phyloP scores from a whole-genome alignment of 2,113 vertebrate species.

The Chauna torquata region DNA sequence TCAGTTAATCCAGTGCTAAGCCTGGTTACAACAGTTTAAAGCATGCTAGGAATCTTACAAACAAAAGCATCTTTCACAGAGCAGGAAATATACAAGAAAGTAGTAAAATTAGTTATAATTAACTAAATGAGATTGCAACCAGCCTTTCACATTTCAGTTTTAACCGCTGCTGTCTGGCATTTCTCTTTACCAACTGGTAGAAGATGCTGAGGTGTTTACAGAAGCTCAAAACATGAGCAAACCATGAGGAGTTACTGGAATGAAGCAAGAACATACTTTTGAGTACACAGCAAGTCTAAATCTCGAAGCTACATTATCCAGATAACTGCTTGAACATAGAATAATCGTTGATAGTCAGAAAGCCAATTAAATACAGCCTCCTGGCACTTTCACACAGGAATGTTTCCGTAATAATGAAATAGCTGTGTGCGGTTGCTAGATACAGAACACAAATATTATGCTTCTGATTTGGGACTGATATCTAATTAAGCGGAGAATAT shows the following conservation, averaged over 20 bases:
- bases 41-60: constrained; percentile 59
- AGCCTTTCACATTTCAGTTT: not conserved
- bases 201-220: constrained; percentile 44
- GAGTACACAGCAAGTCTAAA: constrained; percentile 6
- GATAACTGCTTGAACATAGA: constrained; percentile 11
- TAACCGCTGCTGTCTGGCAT: too few relatives aligned
- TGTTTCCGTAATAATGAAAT: constrained; percentile 1
- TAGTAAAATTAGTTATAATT: constrained; percentile 6
- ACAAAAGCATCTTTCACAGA: constrained; percentile 29
- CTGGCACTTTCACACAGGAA: not conserved
- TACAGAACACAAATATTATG: constrained; percentile 48
- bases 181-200: not conserved
- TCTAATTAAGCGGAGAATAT: not conserved
- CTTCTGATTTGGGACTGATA: not conserved
- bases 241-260: constrained; percentile 3
- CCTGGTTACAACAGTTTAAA: constrained; percentile 6
- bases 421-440: constrained; percentile 1
- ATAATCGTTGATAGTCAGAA: not conserved
- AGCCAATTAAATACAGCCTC: not conserved
- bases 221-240: constrained; percentile 11
- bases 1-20: constrained; percentile 40
- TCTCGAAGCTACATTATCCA: constrained; percentile 36
- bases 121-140: not conserved
- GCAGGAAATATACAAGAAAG: constrained; percentile 20
- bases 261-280: not conserved